Percentiles rank a stretch among this genome's conserved stretches.
Conservation (phyloP, 1,140 invertebrate species). For the Brachionus rotundiformis region DNA sequence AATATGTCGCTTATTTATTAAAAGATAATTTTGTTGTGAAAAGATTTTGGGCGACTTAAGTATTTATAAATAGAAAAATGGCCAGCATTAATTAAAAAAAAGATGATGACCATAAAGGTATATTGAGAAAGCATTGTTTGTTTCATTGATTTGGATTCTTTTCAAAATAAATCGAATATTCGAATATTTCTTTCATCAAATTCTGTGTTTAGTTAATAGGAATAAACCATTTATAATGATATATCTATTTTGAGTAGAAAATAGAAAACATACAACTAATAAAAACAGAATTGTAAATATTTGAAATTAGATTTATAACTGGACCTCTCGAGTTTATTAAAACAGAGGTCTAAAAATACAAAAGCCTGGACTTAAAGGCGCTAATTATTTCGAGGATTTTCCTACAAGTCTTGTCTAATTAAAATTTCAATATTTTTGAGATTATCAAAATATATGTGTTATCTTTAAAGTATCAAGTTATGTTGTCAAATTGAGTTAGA, state of each 20-base stretch:
- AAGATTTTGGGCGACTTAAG: not conserved
- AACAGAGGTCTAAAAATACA: not conserved
- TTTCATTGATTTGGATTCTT: not conserved
- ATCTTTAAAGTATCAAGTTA: not conserved
- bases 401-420: not conserved
- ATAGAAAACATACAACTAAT: not conserved
- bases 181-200: conserved; percentile 14
- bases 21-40: conserved; percentile 2
- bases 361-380: conserved; percentile 9
- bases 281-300: conserved; percentile 30
- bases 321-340: conserved; percentile 32
- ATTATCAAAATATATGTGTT: conserved; percentile 1
- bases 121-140: not conserved
- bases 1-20: not conserved
- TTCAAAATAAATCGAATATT: conserved; percentile 10
- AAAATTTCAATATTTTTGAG: conserved; percentile 22
- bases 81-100: not conserved
- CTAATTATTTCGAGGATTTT: conserved; percentile 20
- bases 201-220: not conserved
- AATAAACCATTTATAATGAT: conserved; percentile 7
- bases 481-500: conserved; percentile 3
- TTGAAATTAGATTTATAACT: conserved; percentile 40
- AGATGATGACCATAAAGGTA: not conserved
- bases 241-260: conserved; percentile 8
- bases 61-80: not conserved